phyloP scores from a whole-genome alignment of 2,797 vertebrate species.

The Cynopterus sphinx region DNA sequence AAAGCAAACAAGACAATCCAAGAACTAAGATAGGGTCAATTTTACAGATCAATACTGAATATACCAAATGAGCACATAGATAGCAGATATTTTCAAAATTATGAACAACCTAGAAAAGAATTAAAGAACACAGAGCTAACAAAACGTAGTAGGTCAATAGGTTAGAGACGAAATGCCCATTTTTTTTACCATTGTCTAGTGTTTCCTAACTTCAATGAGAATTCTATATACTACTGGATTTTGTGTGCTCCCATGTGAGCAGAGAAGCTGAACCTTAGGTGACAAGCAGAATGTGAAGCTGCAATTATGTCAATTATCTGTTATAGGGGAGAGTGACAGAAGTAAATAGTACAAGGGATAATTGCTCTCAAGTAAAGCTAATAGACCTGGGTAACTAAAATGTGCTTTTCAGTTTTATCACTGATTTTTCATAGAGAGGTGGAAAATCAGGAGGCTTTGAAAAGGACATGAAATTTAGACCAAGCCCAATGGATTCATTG shows the following conservation, averaged over 20 bases:
- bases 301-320: background rate
- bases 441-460: background rate
- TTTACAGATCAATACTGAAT: constrained; percentile 6
- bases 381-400: background rate
- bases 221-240: background rate
- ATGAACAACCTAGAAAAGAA: background rate
- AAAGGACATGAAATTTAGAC: background rate
- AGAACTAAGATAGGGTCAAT: constrained; percentile 16
- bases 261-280: background rate
- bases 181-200: background rate
- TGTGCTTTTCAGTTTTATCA: background rate
- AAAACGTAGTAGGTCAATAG: background rate
- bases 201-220: background rate
- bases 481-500: background rate
- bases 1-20: background rate
- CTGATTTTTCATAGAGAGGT: background rate
- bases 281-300: background rate
- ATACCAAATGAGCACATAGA: constrained; percentile 19
- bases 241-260: background rate
- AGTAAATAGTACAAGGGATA: background rate
- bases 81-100: background rate
- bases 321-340: background rate
- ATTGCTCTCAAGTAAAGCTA: background rate
- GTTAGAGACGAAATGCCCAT: background rate
- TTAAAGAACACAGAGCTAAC: constrained; percentile 35